Evolutionary conservation across 2,888 invertebrate species (phyloP).

Genomic region (Eilema caniola): DNA sequence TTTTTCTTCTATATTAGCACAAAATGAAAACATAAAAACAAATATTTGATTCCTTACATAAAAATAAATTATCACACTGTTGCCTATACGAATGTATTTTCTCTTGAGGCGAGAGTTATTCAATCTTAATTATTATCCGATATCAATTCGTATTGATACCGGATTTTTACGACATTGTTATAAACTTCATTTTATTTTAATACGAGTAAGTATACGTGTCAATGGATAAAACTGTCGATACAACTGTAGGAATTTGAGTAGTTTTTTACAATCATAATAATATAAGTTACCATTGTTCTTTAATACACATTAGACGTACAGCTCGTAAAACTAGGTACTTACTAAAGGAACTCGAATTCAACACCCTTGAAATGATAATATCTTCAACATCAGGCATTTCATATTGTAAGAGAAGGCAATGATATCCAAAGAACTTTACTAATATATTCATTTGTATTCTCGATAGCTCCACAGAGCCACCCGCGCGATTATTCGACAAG

Average conservation of each 20-base stretch:
- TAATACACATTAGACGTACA: background rate
- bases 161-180: background rate
- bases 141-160: background rate
- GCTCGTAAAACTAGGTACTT: background rate
- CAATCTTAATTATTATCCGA: no score
- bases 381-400: background rate
- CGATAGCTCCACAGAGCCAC: background rate
- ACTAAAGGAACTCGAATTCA: background rate
- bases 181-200: background rate
- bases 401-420: background rate
- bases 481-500: background rate
- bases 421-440: background rate
- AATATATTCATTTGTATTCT: slow-evolving; percentile 1
- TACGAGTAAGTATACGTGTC: background rate
- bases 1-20: no score
- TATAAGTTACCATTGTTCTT: background rate
- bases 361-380: background rate
- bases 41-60: background rate
- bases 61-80: background rate
- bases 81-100: background rate
- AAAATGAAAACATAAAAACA: no score
- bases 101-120: no score
- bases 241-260: background rate
- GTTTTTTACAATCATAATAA: no score
- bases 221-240: background rate